A percentile compares a stretch with the other conserved stretches of the same genome.
Evolutionary conservation across 2,113 vertebrate species (phyloP).

Genomic region (Cheilinus undulatus): DNA sequence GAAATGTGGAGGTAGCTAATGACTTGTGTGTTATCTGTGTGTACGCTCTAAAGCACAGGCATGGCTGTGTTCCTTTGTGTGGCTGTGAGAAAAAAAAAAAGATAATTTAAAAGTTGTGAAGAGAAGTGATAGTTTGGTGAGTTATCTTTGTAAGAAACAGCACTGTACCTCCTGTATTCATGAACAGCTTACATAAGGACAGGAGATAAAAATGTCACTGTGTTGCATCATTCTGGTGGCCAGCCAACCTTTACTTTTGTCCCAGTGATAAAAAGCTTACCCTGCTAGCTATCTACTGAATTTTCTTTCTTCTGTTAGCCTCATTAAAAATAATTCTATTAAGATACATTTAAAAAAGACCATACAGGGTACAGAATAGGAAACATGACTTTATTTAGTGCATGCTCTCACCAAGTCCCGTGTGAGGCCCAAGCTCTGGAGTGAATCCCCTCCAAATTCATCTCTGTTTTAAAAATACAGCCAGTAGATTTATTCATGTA

Average conservation of each 20-base stretch:
- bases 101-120: not conserved
- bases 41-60: constrained; percentile 3
- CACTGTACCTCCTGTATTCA: constrained; percentile 34
- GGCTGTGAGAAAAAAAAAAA: not conserved
- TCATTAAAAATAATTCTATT: constrained; percentile 47
- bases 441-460: not conserved
- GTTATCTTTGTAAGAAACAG: constrained; percentile 29
- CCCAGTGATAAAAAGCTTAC: constrained; percentile 50
- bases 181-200: constrained; percentile 44
- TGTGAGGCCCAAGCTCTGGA: not conserved
- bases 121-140: constrained; percentile 4
- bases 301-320: constrained; percentile 22
- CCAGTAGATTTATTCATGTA: not conserved
- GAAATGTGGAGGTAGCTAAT: constrained; percentile 49
- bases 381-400: not conserved
- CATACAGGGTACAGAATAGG: not conserved
- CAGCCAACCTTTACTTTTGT: constrained; percentile 64
- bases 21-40: constrained; percentile 27
- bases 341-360: constrained; percentile 26
- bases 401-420: not conserved
- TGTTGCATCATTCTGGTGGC: constrained; percentile 62
- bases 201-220: constrained; percentile 58
- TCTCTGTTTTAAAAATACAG: constrained; percentile 10
- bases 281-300: constrained; percentile 9
- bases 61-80: not conserved